Base-by-base conservation (phyloP, 2,888 invertebrate species). In the Neoitamus cyanurus region DNA sequence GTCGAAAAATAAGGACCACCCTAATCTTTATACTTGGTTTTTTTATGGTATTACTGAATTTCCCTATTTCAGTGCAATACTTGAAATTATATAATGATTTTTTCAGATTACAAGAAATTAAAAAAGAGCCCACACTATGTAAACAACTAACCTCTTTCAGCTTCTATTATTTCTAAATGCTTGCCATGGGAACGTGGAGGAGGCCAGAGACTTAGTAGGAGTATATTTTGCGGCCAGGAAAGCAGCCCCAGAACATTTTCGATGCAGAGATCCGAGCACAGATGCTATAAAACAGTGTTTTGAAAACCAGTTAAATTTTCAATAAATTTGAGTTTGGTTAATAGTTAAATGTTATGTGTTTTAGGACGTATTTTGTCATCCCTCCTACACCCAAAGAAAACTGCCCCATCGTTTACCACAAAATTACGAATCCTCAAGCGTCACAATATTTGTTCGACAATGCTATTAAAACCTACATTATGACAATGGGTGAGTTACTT, bases 221-320 rank as follows among this genome's bases (percentile, higher is more conserved):
- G 92, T 92, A 85, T 95, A 94, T 90, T 95, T 94, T 88, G 91
- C 91, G 37, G 90, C 93, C 83, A 92, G 93, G 86, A 92, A 92
- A 87, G 93, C 92, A 87, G 92, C 92, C 0, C 94, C 95, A 0
- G 94, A 95, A 88, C 92, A 95, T 86, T 95, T 95, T 88, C 92
- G 92, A 83, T 92, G 94, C 85, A 92, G 95, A 82, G 90, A 93
- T 88, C 88, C 92, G 11, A 88, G 88, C 1, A 87, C 87, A 1
- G 90, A 90, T 2, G 91, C 90, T 84, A 86, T 93, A 15, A 89
- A 91, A 84, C 89, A 90, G 86, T 90, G 91, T 28, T 88, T 94
- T 87, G 91, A 91, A 86, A 91, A 92, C 3, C 90, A 93, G 89
- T 93, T 92, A 89, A 90, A 70, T 30, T 7, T 31, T 58, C 15